These are phyloP conservation scores for Lucifuga dentata DNA, from an alignment of 2,113 vertebrate genomes.

Conservation along the genomic window DNA sequence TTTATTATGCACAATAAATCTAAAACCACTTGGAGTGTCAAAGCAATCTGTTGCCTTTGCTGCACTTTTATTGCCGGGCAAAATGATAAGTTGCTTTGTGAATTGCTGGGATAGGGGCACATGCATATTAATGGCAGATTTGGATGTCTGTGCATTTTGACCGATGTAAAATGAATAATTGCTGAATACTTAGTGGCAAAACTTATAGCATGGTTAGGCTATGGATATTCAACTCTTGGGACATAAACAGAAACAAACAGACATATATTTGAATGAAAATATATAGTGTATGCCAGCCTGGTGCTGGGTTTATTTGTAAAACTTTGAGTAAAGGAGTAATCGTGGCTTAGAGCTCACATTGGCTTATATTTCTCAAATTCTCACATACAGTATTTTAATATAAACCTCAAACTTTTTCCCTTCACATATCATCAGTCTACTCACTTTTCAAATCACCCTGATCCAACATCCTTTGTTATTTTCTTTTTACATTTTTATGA, in stretches of 20 bases:
- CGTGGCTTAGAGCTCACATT: neutral
- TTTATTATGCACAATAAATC: slow-evolving; percentile 83
- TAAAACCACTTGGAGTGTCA: slow-evolving; percentile 78
- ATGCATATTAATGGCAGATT: slow-evolving; percentile 71
- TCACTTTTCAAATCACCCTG: slow-evolving; percentile 23
- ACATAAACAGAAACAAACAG: slow-evolving; percentile 17
- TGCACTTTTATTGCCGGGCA: slow-evolving; percentile 67
- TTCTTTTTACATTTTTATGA: slow-evolving; percentile 52
- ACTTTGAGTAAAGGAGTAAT: neutral
- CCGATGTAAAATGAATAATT: slow-evolving; percentile 63
- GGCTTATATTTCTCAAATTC: slow-evolving; percentile 1
- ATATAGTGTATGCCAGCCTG: no score
- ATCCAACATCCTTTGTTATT: slow-evolving; percentile 21
- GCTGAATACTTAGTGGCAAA: slow-evolving; percentile 59
- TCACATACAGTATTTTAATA: neutral
- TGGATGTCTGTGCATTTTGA: slow-evolving; percentile 64
- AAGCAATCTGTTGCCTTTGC: slow-evolving; percentile 73
- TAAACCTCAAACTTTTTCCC: neutral
- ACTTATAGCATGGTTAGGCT: slow-evolving; percentile 19
- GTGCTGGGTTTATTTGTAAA: neutral
- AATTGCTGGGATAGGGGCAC: slow-evolving; percentile 72
- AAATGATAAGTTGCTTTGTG: slow-evolving; percentile 79
- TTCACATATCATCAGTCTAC: neutral
- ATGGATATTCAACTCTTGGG: slow-evolving; percentile 31
- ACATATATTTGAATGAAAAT: slow-evolving; percentile 24